These are phyloP conservation scores for Danaus chrysippus DNA, from an alignment of 2,888 invertebrate genomes.

Conservation along the genomic window DNA sequence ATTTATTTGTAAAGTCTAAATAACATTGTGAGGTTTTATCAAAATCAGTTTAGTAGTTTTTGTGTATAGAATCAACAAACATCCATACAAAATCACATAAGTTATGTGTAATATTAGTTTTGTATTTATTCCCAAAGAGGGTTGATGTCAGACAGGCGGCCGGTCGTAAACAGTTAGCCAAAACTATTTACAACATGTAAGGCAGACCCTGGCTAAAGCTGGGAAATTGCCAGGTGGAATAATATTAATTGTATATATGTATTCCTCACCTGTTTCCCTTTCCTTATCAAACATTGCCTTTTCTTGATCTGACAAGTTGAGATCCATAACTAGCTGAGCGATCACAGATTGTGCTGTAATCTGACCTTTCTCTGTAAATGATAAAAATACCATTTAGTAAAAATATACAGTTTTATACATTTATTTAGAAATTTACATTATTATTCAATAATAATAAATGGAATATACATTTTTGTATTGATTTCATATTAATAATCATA, in stretches of 20 bases:
- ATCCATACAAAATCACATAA: background rate
- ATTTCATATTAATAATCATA: no score
- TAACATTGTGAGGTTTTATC: background rate
- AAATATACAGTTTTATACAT: background rate
- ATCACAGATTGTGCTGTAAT: constrained; percentile 78
- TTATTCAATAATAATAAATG: no score
- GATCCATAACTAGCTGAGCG: constrained; percentile 80
- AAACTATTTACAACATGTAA: no score
- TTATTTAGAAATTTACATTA: background rate
- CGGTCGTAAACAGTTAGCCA: no score
- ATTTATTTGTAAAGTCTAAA: no score
- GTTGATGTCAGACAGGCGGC: no score
- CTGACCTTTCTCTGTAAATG: constrained; percentile 76
- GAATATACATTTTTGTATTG: no score
- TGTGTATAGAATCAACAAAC: background rate
- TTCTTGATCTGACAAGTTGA: constrained; percentile 80
- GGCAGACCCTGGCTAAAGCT: no score
- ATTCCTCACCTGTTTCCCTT: constrained; percentile 64
- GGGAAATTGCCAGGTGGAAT: no score
- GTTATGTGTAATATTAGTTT: no score
- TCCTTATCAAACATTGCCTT: constrained; percentile 72
- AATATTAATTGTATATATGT: background rate
- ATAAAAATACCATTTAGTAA: constrained; percentile 7
- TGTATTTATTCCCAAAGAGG: no score
- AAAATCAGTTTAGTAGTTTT: background rate